Conservation (phyloP, 35 echinoderm and acorn worm genomes). For the Patiria miniata region DNA sequence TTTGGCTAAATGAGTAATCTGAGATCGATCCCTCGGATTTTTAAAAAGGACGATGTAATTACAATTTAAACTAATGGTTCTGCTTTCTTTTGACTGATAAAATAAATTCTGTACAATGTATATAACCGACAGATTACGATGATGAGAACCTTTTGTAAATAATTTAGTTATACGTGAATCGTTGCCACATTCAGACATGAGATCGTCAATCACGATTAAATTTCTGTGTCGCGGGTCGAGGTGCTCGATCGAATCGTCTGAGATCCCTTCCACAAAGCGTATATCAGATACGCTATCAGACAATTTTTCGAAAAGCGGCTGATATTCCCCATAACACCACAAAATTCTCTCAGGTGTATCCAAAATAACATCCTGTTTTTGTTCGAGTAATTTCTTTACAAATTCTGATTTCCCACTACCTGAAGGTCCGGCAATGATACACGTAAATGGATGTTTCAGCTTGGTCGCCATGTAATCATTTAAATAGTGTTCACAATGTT, state of each 20-base stretch:
- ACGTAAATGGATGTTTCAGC: slow-evolving; percentile 53
- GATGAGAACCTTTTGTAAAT: slow-evolving; percentile 69
- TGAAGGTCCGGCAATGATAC: slow-evolving; percentile 44
- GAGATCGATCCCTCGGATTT: slow-evolving; percentile 55
- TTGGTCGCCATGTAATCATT: slow-evolving; percentile 24
- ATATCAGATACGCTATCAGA: slow-evolving; percentile 17
- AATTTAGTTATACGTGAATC: slow-evolving; percentile 54
- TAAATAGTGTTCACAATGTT: not conserved
- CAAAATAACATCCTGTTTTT: slow-evolving; percentile 41
- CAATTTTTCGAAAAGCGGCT: slow-evolving; percentile 43
- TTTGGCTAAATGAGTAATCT: slow-evolving; percentile 51
- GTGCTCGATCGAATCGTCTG: slow-evolving; percentile 27
- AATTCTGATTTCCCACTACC: slow-evolving; percentile 62
- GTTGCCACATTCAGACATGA: slow-evolving; percentile 59
- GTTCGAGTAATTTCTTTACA: slow-evolving; percentile 44
- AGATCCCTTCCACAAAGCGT: slow-evolving; percentile 56
- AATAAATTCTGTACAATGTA: slow-evolving; percentile 71
- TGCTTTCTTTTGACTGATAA: slow-evolving; percentile 61
- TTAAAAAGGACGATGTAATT: slow-evolving; percentile 71
- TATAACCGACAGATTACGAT: slow-evolving; percentile 63
- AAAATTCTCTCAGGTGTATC: slow-evolving; percentile 55
- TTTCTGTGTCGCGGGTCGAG: slow-evolving; percentile 45
- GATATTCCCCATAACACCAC: slow-evolving; percentile 73
- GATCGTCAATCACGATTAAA: slow-evolving; percentile 70
- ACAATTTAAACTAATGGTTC: slow-evolving; percentile 76